Evolutionary conservation across 2,888 invertebrate species (phyloP).

Genomic region (Pimpla rufipes): DNA sequence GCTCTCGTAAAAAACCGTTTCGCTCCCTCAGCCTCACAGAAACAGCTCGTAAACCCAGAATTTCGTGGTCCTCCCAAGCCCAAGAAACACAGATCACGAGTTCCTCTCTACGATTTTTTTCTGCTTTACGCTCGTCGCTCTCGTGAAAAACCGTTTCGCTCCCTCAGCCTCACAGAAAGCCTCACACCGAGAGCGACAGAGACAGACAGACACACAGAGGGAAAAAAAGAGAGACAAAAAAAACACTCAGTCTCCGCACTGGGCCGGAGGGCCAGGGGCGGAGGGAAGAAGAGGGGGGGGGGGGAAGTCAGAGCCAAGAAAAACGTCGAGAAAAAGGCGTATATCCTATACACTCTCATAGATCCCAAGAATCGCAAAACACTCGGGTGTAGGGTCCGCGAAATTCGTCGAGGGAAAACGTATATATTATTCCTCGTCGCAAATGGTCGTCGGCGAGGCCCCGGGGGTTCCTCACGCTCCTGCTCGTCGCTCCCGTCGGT

Average conservation of each 20-base stretch:
- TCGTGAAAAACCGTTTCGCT: background rate
- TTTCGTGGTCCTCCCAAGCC: background rate
- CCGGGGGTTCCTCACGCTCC: too few species aligned
- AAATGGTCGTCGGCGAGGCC: background rate
- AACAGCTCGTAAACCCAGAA: background rate
- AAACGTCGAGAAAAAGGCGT: conserved; percentile 33
- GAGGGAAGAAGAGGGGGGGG: background rate
- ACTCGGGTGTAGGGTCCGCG: too few species aligned
- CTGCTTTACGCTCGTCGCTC: background rate
- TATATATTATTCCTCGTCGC: background rate
- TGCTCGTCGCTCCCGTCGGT: too few species aligned
- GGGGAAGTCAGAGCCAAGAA: background rate
- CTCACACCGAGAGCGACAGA: background rate
- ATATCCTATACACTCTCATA: conserved; percentile 5
- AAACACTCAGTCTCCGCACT: conserved; percentile 27
- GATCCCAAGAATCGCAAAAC: conserved; percentile 28
- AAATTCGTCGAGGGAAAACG: too few species aligned
- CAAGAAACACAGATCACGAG: conserved; percentile 15
- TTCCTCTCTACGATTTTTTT: too few species aligned
- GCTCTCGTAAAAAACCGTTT: too few species aligned
- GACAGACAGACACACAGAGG: background rate
- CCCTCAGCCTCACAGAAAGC: too few species aligned
- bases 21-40: too few species aligned
- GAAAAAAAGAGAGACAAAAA: background rate
- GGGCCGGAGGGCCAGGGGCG: background rate